Percentiles rank a stretch among this genome's conserved stretches.
Evolutionary conservation across 2,113 vertebrate genomes (phyloP).

Genomic region (Syrrhaptes paradoxus): DNA sequence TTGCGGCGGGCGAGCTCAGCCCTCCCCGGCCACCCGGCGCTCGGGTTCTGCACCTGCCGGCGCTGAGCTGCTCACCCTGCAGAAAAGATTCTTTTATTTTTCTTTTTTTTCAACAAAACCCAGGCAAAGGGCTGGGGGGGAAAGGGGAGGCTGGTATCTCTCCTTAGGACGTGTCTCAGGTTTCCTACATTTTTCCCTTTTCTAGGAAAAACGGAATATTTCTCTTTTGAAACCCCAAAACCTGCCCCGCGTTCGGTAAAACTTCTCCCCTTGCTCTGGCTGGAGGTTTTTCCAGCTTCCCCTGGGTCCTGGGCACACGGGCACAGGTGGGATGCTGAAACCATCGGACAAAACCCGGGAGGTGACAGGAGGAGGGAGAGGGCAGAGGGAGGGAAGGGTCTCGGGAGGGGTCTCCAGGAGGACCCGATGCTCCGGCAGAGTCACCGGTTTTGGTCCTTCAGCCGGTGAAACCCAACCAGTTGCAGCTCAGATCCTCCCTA

Average conservation of each 20-base stretch:
- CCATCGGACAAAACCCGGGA: not conserved
- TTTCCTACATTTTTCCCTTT: rapidly evolving
- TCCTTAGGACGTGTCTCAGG: rapidly evolving
- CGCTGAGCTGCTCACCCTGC: rapidly evolving
- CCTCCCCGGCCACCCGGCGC: not conserved
- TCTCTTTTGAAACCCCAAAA: too few species aligned
- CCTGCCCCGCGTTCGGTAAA: not conserved
- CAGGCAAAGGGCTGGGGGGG: not conserved
- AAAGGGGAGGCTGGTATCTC: rapidly evolving
- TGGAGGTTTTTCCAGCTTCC: not conserved
- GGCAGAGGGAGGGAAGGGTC: not conserved
- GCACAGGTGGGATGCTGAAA: not conserved
- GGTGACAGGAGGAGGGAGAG: not conserved
- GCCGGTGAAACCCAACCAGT: not conserved
- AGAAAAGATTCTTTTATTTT: too few species aligned
- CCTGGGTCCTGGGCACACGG: not conserved
- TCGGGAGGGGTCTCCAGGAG: not conserved
- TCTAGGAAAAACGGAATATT: not conserved
- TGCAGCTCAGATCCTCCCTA: not conserved
- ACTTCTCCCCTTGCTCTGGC: not conserved
- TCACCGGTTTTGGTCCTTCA: not conserved
- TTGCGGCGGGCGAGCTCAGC: not conserved
- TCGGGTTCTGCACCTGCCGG: not conserved
- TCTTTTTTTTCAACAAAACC: rapidly evolving
- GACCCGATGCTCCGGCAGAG: not conserved